These are phyloP conservation scores for Lerista edwardsae DNA, from an alignment of 2,797 vertebrate species.

Conservation along the genomic window DNA sequence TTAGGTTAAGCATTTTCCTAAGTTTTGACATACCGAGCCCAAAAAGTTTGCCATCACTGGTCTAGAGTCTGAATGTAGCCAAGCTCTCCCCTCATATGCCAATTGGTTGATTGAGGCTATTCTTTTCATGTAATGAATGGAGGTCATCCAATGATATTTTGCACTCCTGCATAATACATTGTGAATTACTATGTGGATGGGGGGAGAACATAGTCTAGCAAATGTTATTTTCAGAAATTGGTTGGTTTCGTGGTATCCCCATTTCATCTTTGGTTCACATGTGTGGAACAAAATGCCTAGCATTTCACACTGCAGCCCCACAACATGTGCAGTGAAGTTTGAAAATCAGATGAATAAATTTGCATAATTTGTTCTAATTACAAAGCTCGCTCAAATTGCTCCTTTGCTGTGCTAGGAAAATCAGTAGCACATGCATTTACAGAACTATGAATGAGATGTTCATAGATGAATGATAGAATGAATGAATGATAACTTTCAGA, in stretches of 20 bases:
- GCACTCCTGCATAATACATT: background rate
- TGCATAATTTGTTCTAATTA: background rate
- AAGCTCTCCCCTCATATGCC: background rate
- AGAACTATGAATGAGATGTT: background rate
- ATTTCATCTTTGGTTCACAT: slow-evolving; percentile 13
- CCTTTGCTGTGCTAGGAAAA: background rate
- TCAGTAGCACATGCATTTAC: background rate
- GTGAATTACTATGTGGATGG: background rate
- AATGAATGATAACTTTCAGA: background rate
- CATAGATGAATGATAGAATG: too few relatives aligned
- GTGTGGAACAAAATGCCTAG: background rate
- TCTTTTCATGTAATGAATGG: slow-evolving; percentile 27
- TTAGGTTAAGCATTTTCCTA: too few relatives aligned
- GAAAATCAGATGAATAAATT: background rate
- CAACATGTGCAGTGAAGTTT: background rate
- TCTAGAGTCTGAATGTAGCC: background rate
- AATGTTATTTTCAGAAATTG: background rate
- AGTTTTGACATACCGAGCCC: too few relatives aligned
- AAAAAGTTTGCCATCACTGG: too few relatives aligned
- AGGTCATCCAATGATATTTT: slow-evolving; percentile 1
- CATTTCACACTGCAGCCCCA: background rate
- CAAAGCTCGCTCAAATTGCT: background rate
- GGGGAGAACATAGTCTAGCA: background rate
- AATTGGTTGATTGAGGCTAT: background rate
- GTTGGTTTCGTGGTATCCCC: background rate